These are phyloP conservation scores for Labeo rohita DNA, from an alignment of 2,113 vertebrate species.

Conservation along the genomic window DNA sequence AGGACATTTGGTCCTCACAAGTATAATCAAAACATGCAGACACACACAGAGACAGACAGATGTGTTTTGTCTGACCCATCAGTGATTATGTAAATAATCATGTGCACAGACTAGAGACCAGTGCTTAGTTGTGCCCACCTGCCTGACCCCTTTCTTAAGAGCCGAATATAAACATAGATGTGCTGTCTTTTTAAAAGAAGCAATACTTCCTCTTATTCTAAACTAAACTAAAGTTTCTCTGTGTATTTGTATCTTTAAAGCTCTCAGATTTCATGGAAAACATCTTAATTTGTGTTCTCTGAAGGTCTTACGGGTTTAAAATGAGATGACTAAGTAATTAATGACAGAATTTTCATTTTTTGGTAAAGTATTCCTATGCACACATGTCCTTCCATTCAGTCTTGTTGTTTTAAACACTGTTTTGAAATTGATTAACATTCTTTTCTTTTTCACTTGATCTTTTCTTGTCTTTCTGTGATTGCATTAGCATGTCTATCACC, in stretches of 20 bases:
- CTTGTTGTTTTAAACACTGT: not conserved
- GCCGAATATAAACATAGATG: not conserved
- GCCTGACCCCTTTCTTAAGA: not conserved
- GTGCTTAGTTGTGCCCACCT: slow-evolving; percentile 3
- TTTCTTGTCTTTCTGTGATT: not conserved
- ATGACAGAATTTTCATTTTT: too few species aligned
- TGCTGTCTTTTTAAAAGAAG: not conserved
- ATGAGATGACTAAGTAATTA: too few species aligned
- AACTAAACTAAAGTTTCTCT: not conserved
- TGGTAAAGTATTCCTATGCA: too few species aligned
- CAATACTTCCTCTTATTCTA: not conserved
- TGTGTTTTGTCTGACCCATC: not conserved
- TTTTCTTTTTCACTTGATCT: not conserved
- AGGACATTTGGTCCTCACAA: too few species aligned
- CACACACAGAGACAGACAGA: not conserved
- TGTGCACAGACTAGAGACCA: not conserved
- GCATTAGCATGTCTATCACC: not conserved
- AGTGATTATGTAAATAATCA: not conserved
- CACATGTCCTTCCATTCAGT: too few species aligned
- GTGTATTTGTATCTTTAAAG: not conserved
- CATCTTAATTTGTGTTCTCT: too few species aligned
- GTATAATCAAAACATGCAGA: not conserved
- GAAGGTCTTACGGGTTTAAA: too few species aligned
- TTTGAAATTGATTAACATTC: not conserved
- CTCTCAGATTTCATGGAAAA: too few species aligned